Conservation (phyloP, 2,797 vertebrate species). For the Sebastes oblongus region DNA sequence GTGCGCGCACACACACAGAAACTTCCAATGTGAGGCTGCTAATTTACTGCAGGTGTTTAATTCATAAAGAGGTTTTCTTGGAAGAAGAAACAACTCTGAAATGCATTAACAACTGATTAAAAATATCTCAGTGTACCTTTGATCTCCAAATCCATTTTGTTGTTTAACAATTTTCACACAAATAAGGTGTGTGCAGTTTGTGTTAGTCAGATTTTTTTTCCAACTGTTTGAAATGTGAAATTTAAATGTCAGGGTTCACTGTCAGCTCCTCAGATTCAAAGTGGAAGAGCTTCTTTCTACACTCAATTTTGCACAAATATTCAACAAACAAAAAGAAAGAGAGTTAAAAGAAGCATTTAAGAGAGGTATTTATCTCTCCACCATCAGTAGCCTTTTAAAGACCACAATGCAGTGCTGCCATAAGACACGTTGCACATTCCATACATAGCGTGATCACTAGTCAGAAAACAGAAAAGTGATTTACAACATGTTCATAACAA, state of each 20-base stretch:
- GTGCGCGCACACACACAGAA: background rate
- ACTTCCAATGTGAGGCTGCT: background rate
- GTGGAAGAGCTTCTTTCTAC: background rate
- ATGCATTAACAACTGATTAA: background rate
- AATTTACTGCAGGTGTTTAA: background rate
- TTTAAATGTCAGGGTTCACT: background rate
- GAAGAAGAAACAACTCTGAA: background rate
- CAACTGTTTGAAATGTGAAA: background rate
- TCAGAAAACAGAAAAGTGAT: constrained; percentile 13
- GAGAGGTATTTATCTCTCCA: background rate
- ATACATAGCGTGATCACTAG: background rate
- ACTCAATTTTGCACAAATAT: background rate
- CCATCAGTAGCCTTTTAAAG: background rate
- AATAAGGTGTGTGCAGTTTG: background rate
- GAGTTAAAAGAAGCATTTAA: background rate
- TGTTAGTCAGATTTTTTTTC: background rate
- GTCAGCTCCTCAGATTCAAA: background rate
- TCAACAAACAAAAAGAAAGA: background rate
- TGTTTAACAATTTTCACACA: background rate
- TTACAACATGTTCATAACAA: background rate
- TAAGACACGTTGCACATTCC: background rate
- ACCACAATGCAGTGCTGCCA: background rate
- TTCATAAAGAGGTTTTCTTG: background rate
- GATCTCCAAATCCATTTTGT: background rate
- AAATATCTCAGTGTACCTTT: background rate